Conservation (phyloP, 2,888 invertebrate genomes). For the Psococerastis gibbosa region DNA sequence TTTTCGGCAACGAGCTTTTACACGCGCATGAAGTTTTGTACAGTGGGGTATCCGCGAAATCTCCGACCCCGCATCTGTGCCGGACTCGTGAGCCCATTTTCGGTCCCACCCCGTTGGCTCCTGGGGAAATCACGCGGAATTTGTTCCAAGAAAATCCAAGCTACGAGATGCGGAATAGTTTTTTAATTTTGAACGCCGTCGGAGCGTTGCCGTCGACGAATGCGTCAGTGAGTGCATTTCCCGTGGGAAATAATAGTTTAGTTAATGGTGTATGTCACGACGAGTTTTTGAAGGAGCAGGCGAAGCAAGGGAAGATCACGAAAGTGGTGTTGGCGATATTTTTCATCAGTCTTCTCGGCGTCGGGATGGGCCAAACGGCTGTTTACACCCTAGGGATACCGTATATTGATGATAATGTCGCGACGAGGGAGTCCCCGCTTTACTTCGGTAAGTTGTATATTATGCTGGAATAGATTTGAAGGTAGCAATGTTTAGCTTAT, state of each 20-base stretch:
- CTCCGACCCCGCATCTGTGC: conserved; percentile 25
- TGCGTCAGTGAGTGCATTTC: not conserved
- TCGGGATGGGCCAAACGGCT: conserved; percentile 83
- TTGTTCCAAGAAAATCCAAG: not conserved
- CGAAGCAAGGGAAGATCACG: conserved; percentile 54
- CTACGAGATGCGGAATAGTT: not conserved
- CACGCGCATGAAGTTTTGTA: conserved; percentile 29
- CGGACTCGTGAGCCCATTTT: conserved; percentile 17
- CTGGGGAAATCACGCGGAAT: not conserved
- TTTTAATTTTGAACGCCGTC: conserved; percentile 2
- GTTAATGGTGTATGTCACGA: conserved; percentile 33
- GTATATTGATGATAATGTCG: conserved; percentile 86
- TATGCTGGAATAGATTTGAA: too few species aligned
- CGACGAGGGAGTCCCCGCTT: conserved; percentile 75
- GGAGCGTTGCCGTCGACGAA: not conserved
- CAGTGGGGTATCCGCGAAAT: conserved; percentile 1
- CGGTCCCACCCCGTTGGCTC: not conserved
- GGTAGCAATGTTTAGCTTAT: too few species aligned
- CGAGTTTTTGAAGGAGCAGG: conserved; percentile 40
- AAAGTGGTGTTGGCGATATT: conserved; percentile 72
- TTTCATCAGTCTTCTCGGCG: conserved; percentile 69
- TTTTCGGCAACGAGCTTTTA: conserved; percentile 58
- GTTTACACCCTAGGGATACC: conserved; percentile 84
- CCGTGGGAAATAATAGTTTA: conserved; percentile 15
- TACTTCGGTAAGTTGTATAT: conserved; percentile 75